Conservation (phyloP, 1,140 invertebrate species). For the Chelonus insularis region DNA sequence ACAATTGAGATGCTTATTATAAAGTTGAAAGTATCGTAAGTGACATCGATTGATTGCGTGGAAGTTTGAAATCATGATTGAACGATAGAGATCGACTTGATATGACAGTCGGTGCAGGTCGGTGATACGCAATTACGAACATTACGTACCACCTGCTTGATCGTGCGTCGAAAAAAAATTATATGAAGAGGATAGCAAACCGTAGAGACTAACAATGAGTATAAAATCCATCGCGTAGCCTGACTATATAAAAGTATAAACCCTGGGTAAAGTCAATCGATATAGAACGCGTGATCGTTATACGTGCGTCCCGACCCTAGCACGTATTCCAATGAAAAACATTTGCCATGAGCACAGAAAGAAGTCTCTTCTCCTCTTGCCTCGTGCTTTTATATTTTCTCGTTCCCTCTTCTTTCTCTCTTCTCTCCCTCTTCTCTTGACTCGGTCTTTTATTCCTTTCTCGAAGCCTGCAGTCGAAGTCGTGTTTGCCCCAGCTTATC, state of each 20-base stretch:
- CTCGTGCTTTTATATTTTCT: background rate
- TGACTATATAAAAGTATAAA: slow-evolving; percentile 9
- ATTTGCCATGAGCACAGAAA: slow-evolving; percentile 9
- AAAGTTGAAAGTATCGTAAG: background rate
- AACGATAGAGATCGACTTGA: slow-evolving; percentile 16
- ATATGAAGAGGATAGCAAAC: slow-evolving; percentile 11
- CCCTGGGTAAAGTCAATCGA: slow-evolving; percentile 24
- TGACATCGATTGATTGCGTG: background rate
- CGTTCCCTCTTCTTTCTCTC: no score
- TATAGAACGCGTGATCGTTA: slow-evolving; percentile 19
- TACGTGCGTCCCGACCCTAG: background rate
- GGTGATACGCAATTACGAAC: slow-evolving; percentile 28
- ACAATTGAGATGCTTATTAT: no score
- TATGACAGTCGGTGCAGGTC: slow-evolving; percentile 13
- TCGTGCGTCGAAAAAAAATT: slow-evolving; percentile 19
- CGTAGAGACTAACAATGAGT: slow-evolving; percentile 6
- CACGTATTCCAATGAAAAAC: slow-evolving; percentile 15
- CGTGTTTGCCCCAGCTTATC: slow-evolving; percentile 35
- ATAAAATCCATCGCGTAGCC: slow-evolving; percentile 23
- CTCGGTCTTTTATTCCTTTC: no score
- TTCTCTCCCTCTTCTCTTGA: background rate
- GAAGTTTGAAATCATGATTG: slow-evolving; percentile 7
- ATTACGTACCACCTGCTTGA: slow-evolving; percentile 29
- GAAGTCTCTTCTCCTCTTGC: background rate
- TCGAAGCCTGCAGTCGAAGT: background rate